Evolutionary conservation across 2,113 vertebrate genomes (phyloP), one percentile per base, ranked within the genome.

Genomic region (Tichodroma muraria): DNA sequence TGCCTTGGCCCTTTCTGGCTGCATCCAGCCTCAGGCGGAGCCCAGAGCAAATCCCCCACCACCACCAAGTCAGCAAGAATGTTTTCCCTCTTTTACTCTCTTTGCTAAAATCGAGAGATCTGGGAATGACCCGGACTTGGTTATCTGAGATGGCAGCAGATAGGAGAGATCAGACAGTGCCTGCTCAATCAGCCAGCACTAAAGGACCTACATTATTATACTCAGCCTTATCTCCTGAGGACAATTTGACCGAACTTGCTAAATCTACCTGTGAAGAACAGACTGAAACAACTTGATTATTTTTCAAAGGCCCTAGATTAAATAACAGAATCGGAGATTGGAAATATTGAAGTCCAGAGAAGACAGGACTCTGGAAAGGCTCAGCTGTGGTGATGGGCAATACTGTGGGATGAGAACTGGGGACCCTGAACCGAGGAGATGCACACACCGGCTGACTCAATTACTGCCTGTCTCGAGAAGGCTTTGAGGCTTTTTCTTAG

Each of bases 381-480:
- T 63, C 37, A 9, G 52, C 10, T 33, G 10, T 13, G 31, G 35
- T 0, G 1, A 37, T 18, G 60, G 50, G 12, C 16, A 10, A 40
- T 14, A 2, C 5, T 20, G 33, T 22, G 69, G 10, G 54, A 42
- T 8, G 13, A 76, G 53, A 53, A 19, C 45, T 35, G 49, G 15
- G 19, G n/a, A 33, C 33, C 3, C 0, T 25, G 42, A 65, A 72
- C 11, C 1, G 2, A 27, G 23, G 13, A 53, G 27, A 9, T 57
- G 27, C 57, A 40, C 0, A 0, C 45, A 40, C 22, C 13, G 28
- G 25, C 16, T 35, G 5, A 44, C 21, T 57, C 63, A 35, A 10
- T 80, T 76, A 9, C 59, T 69, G n/a, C 40, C 42, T 33, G 27
- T 20, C 25, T 27, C 59, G 59, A 17, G 38, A 33, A 38, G 28